Percentiles rank a stretch among this genome's conserved stretches.
phyloP scores from a whole-genome alignment of 2,888 invertebrate genomes.

The Ochropacha duplaris region DNA sequence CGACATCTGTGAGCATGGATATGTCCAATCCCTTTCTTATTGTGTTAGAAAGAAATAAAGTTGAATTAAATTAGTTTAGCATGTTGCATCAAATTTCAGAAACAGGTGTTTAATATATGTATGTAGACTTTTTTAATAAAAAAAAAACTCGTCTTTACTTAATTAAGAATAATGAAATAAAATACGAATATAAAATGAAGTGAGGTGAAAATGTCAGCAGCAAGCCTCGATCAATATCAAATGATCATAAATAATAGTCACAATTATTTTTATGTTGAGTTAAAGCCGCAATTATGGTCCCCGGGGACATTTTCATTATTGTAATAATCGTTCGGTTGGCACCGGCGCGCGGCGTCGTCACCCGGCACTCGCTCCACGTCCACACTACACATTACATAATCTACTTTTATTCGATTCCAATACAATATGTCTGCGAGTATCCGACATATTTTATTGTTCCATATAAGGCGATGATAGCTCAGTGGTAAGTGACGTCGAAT shows the following conservation, averaged over 20 bases:
- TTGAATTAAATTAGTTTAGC: no score
- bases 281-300: slow-evolving; percentile 25
- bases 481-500: no score
- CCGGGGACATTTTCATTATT: slow-evolving; percentile 27
- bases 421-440: slow-evolving; percentile 22
- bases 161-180: no score
- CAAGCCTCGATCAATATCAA: not conserved
- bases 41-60: no score
- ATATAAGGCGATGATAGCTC: slow-evolving; percentile 6
- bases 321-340: slow-evolving; percentile 10
- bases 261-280: slow-evolving; percentile 21
- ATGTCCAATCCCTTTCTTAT: no score
- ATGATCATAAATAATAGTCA: not conserved
- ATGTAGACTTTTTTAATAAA: no score
- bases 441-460: slow-evolving; percentile 27
- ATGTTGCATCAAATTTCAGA: no score
- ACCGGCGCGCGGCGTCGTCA: slow-evolving; percentile 5
- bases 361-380: not conserved
- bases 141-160: no score
- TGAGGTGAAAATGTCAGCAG: not conserved
- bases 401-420: slow-evolving; percentile 35
- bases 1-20: no score
- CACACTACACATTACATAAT: slow-evolving; percentile 12
- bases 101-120: no score
- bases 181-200: no score